Base-by-base conservation (phyloP, 2,888 invertebrate genomes). In the Graphium colonna region DNA sequence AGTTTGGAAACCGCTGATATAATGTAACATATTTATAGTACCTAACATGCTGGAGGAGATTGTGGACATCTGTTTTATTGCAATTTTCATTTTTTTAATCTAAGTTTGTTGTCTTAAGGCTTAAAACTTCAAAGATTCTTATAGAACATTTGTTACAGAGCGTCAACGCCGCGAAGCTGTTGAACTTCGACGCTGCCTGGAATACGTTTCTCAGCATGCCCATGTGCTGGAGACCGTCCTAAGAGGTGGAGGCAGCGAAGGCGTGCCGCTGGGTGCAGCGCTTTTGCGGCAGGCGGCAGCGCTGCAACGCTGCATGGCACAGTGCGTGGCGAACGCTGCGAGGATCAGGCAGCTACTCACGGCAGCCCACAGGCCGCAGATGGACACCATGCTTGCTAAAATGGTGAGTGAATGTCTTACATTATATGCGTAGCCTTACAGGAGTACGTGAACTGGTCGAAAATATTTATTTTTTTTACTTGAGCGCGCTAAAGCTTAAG, bases 271-370 rank as follows among this genome's bases (percentile, higher is more conserved):
- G 50, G 69, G 80, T 68, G 82, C 79, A 2, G 71, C 76, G 65
- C 79, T 90, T 65, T 81, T 81, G 67, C 79, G 83, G 3, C 89
- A 90, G 74, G 90, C 87, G 38, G 79, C 80, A 1, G 75, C 86
- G 65, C 79, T 90, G 74, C 88, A 86, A 73, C 82, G 83, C 72
- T 82, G 85, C 78, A 90, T 90, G 82, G 79, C 83, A 65, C 86
- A 88, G 72, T 88, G 89, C 73, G 85, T 90, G 18, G 77, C 78
- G 67, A 88, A 90, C 78, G 89, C 90, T 7, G 65, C 77, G 51
- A 74, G 79, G 60, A 90, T 90, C 66, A 80, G 89, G 1, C 75
- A 77, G 33, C 75, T 85, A 67, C 78, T 90, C 58, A 72, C 84
- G 50, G 80, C 81, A 62, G 69, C 82, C 41, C 87, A 89, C 62